Base-by-base conservation (phyloP, 1,140 invertebrate species). In the Branchinecta lindahli region DNA sequence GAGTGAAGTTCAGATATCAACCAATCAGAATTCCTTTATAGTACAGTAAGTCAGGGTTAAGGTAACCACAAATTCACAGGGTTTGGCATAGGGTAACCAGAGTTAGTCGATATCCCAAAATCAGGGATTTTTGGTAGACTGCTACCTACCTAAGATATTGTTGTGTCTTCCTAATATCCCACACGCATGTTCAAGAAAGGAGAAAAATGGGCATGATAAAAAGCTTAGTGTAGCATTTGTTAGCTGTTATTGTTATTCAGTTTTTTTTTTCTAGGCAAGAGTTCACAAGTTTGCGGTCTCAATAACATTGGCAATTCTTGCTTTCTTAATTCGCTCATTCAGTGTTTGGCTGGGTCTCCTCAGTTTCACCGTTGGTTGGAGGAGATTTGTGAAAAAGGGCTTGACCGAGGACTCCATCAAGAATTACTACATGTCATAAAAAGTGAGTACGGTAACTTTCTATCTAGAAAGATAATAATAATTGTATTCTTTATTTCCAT, bases 281-380 rank as follows among this genome's bases (percentile, higher is more conserved):
- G 18, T 15, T 12, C 6, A 15, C 66, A 68, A 12, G n/a, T 69
- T 10, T 66, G 46, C 12, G 70, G 70, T 8, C 67, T 71, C 18
- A 8, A 45, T 18, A 71, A 71, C 68, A 9, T 71, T 21, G 70
- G 70, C 44, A 71, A 71, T 20, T 68, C 70, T 18, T 71, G 70
- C 68, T 71, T 71, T 52, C 45, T 71, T 1, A 71, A 71, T 45
- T 66, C 70, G 8, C 18, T 71, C 44, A n/a, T 71, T 21, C 70
- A 71, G 68, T 44, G 21, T 4, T 33, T 71, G 5, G 70, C 70
- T 12, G n/a, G 66, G 8, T 68, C 66, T 44, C 21, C 66, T 46
- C 9, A 66, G 15, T 9, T 71, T 18, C 9, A n/a, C 12, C 21
- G 10, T 10, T 71, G 70, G 70, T 20, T 61, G 18, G 52, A 61